Evolutionary conservation across 2,113 vertebrate species (phyloP).

Genomic region (Festucalex cinctus): DNA sequence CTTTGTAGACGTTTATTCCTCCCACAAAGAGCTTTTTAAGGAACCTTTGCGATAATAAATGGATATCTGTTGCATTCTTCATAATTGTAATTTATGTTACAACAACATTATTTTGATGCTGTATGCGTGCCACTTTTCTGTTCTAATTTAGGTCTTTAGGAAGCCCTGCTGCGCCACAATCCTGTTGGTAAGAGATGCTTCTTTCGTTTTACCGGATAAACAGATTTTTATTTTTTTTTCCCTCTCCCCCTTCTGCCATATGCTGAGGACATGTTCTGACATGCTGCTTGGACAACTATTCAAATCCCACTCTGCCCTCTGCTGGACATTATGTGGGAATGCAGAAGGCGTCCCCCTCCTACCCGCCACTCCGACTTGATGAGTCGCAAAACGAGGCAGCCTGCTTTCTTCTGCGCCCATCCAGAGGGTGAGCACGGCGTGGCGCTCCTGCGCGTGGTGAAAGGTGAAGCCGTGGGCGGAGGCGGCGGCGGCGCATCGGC

Average conservation of each 20-base stretch:
- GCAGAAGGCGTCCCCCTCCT: slow-evolving; percentile 10
- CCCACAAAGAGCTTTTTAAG: too few relatives aligned
- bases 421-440: slow-evolving; percentile 80
- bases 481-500: slow-evolving; percentile 71
- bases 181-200: not conserved
- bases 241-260: too few relatives aligned
- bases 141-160: not conserved
- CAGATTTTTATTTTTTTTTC: not conserved
- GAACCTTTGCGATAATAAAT: too few relatives aligned
- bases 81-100: too few relatives aligned
- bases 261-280: slow-evolving; percentile 75
- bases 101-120: too few relatives aligned
- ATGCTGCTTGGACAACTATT: slow-evolving; percentile 39
- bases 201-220: not conserved
- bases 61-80: too few relatives aligned
- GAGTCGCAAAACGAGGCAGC: slow-evolving; percentile 82
- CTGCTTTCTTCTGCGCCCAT: slow-evolving; percentile 78
- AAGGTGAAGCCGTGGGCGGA: slow-evolving; percentile 83
- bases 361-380: slow-evolving; percentile 95
- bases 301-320: slow-evolving; percentile 67
- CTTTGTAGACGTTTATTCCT: too few relatives aligned
- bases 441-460: slow-evolving; percentile 79
- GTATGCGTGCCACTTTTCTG: too few relatives aligned
- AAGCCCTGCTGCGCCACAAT: not conserved
- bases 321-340: slow-evolving; percentile 42